phyloP scores from a whole-genome alignment of 2,113 vertebrate species.

The Percina caprodes region DNA sequence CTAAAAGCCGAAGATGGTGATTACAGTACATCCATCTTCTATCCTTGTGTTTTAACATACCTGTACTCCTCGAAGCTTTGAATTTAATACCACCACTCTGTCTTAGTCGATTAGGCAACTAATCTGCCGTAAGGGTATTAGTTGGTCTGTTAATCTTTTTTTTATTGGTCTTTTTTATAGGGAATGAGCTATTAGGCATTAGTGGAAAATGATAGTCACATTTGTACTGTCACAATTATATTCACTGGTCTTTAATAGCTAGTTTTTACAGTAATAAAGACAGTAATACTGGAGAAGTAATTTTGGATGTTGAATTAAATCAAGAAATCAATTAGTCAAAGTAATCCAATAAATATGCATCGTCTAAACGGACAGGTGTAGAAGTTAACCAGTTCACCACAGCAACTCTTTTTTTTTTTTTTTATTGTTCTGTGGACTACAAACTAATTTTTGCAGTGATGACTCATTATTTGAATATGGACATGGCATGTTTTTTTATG shows the following conservation, averaged over 20 bases:
- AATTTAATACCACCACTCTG: conserved; percentile 19
- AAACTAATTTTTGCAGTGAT: not conserved
- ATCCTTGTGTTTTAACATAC: conserved; percentile 10
- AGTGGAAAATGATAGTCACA: conserved; percentile 25
- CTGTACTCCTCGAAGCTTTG: conserved; percentile 2
- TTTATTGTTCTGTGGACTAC: not conserved
- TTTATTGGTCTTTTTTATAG: conserved; percentile 47
- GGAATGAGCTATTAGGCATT: conserved; percentile 37
- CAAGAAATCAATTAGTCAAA: conserved; percentile 31
- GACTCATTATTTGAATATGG: conserved; percentile 24
- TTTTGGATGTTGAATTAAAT: conserved; percentile 34
- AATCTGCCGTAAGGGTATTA: conserved; percentile 33
- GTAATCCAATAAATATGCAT: conserved; percentile 1
- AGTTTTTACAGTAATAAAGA: conserved; percentile 35
- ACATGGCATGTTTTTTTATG: conserved; percentile 19
- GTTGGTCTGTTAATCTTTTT: conserved; percentile 40
- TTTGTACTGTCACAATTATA: conserved; percentile 18
- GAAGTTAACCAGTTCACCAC: not conserved
- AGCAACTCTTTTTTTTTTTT: conserved; percentile 4
- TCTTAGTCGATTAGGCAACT: conserved; percentile 39
- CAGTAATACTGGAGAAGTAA: not conserved
- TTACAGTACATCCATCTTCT: not conserved
- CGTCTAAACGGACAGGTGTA: not conserved
- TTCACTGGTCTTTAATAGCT: conserved; percentile 34
- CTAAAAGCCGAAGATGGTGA: conserved; percentile 21